phyloP scores from a whole-genome alignment of 2,888 invertebrate genomes.

The Bombyx huttoni region DNA sequence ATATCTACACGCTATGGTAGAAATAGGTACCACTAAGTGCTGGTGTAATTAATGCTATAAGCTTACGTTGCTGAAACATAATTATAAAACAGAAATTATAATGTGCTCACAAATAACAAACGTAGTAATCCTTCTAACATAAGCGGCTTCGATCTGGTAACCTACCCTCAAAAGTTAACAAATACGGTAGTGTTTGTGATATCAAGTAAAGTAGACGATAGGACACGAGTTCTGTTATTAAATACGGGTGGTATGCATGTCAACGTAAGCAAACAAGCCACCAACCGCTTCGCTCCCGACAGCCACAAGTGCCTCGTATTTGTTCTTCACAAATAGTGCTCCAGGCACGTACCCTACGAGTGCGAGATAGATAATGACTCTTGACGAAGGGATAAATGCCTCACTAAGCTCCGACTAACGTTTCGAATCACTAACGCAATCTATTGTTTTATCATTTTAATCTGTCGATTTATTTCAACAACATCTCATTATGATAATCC shows the following conservation, averaged over 20 bases:
- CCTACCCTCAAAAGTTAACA: not conserved
- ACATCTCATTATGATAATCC: constrained; percentile 14
- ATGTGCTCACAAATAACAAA: not conserved
- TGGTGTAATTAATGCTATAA: no score
- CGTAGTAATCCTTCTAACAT: not conserved
- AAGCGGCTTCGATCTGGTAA: not conserved
- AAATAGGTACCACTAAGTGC: no score
- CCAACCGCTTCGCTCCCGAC: constrained; percentile 33
- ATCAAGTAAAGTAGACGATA: constrained; percentile 2
- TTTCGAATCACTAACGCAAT: not conserved
- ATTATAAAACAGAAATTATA: not conserved
- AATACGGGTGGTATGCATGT: constrained; percentile 52
- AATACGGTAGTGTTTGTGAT: constrained; percentile 1
- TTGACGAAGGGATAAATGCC: constrained; percentile 29
- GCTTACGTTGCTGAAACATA: no score
- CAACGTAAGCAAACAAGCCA: constrained; percentile 48
- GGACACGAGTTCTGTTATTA: constrained; percentile 16
- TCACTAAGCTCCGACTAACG: not conserved
- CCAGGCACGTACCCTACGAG: constrained; percentile 38
- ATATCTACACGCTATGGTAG: no score
- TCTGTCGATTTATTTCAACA: not conserved
- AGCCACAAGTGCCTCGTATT: constrained; percentile 54
- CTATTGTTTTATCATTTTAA: not conserved
- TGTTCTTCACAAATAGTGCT: constrained; percentile 50
- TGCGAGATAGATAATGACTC: constrained; percentile 39